These are phyloP conservation scores for Heliopora coerulea DNA, from an alignment of 92 coral and sea anemone genomes.

Conservation along the genomic window DNA sequence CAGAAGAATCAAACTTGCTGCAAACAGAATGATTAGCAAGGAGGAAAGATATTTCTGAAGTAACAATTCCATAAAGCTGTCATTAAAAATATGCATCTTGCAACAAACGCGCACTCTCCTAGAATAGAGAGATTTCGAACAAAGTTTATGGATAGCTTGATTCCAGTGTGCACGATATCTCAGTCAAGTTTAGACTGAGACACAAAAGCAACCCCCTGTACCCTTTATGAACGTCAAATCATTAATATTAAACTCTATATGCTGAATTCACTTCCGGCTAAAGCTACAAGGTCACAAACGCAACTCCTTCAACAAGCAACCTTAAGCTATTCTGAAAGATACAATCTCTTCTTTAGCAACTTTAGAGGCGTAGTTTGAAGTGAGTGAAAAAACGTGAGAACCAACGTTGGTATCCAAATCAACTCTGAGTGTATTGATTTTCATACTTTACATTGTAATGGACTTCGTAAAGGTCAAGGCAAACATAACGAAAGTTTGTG, in stretches of 20 bases:
- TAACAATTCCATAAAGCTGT: not conserved
- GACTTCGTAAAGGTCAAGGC: constrained; percentile 27
- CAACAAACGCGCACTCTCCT: not conserved
- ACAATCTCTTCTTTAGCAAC: too few species aligned
- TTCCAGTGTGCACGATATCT: not conserved
- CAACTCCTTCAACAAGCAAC: not conserved
- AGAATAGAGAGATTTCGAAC: not conserved
- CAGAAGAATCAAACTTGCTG: constrained; percentile 22
- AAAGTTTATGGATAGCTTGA: not conserved
- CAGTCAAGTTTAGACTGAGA: not conserved
- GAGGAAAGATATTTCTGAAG: constrained; percentile 22
- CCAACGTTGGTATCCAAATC: not conserved
- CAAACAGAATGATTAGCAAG: constrained; percentile 22
- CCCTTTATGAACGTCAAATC: constrained; percentile 4
- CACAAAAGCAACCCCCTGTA: not conserved
- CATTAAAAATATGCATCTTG: constrained; percentile 20
- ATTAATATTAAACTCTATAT: constrained; percentile 18
- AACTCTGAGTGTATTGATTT: not conserved
- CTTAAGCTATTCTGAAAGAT: too few species aligned
- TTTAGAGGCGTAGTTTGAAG: too few species aligned
- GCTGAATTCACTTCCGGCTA: constrained; percentile 31
- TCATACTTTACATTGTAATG: constrained; percentile 9
- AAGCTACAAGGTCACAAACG: constrained; percentile 30
- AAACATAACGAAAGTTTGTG: constrained; percentile 20
- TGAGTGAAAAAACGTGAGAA: not conserved